Evolutionary conservation across 1,140 invertebrate species (phyloP), one percentile per base, ranked within the genome.

Genomic region (Aphelinus atriplicis): DNA sequence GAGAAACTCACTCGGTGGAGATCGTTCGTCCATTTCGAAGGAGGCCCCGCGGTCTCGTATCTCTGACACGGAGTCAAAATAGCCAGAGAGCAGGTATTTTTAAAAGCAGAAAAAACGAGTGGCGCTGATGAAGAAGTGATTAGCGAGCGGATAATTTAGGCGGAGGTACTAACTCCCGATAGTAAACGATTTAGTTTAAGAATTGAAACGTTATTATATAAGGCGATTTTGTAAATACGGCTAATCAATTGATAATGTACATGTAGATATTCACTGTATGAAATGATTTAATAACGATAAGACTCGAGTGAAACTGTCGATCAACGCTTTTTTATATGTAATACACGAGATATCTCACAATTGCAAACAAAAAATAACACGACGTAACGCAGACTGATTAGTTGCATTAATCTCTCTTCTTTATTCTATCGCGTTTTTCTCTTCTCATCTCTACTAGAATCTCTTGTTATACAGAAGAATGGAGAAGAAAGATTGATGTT

Each of bases 241-340:
- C 83, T 84, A 81, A 81, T 79, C 78, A 73, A 83, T 79, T 71
- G 56, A 76, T 76, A 71, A 66, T 76, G 67, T 76, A 79, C 79
- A 79, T 84, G 83, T 85, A 85, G 84, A 84, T 85, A 84, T 76
- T 75, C 47, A 76, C 77, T 82, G 80, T 81, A 81, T 76, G 65
- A 78, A 74, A 75, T 75, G 69, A 69, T 76, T 80, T 78, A 79
- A 78, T 80, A 78, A 81, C 67, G 70, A 80, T 75, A 78, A 79
- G 81, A 81, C 77, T 82, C 80, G 79, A 84, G 79, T 83, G 81
- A 80, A 84, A 84, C 80, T 84, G 81, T 84, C 80, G 82, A 85
- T 83, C 67, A 84, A 84, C 72, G 84, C 84, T 85, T 85, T 85
- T 85, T 84, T 85, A 85, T 84, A 86, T 85, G 80, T 84, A 76